These are phyloP conservation scores for Cavia aperea DNA, from an alignment of 2,113 vertebrate species.

Conservation along the genomic window DNA sequence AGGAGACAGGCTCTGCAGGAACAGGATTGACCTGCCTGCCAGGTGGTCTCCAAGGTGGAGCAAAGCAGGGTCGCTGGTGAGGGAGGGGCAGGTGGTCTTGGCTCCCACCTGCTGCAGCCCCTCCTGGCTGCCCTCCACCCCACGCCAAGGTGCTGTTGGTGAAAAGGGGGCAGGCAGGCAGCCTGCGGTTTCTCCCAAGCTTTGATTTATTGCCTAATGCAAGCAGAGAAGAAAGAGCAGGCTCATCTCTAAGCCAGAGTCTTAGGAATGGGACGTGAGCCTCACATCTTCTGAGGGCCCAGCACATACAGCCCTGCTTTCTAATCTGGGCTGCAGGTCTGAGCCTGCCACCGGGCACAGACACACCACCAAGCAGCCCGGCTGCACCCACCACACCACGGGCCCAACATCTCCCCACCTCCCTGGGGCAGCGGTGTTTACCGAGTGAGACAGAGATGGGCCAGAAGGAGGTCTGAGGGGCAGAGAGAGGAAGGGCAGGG, in stretches of 20 bases:
- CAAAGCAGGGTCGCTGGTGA: background rate
- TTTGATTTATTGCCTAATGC: slow-evolving; percentile 80
- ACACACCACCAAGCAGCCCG: slow-evolving; percentile 69
- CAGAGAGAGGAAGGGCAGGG: background rate
- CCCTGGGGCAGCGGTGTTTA: slow-evolving; percentile 62
- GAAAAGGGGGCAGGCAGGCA: slow-evolving; percentile 67
- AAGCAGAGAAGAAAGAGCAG: slow-evolving; percentile 74
- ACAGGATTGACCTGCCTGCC: background rate
- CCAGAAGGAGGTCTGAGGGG: slow-evolving; percentile 3
- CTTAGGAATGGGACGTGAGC: slow-evolving; percentile 74
- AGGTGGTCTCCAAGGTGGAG: background rate
- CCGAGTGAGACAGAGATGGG: slow-evolving; percentile 63
- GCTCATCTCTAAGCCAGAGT: slow-evolving; percentile 75
- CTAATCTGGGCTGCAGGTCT: slow-evolving; percentile 76
- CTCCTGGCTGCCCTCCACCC: slow-evolving; percentile 30
- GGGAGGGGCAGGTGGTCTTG: background rate
- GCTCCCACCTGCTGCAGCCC: background rate
- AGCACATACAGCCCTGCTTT: slow-evolving; percentile 73
- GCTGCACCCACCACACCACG: slow-evolving; percentile 60
- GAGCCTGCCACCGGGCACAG: slow-evolving; percentile 72
- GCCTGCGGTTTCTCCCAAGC: slow-evolving; percentile 75
- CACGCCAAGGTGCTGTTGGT: slow-evolving; percentile 59
- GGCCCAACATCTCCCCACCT: slow-evolving; percentile 68
- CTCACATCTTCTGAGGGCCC: slow-evolving; percentile 76
- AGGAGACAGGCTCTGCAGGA: background rate